Percentiles rank a stretch among this genome's conserved stretches.
Conservation (phyloP, 2,113 vertebrate genomes). For the Paradisaea rubra region DNA sequence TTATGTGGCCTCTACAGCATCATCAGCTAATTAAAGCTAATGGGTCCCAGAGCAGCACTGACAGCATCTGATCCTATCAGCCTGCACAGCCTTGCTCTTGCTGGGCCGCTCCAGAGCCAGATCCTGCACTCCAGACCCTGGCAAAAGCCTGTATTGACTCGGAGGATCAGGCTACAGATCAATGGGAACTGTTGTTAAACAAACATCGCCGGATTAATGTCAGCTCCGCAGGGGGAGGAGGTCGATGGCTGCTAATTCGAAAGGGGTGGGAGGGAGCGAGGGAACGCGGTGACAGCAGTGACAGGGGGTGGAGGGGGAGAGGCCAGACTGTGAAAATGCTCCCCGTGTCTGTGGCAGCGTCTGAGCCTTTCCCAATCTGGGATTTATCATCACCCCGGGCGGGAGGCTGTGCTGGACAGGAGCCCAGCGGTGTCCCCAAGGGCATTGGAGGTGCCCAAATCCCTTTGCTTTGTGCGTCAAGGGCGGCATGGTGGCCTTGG, state of each 20-base stretch:
- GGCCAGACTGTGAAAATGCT: neutral
- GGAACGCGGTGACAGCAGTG: conserved; percentile 5
- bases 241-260: conserved; percentile 41
- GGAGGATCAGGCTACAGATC: conserved; percentile 35
- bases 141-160: neutral
- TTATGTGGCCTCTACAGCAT: conserved; percentile 50
- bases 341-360: neutral
- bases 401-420: neutral
- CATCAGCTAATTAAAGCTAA: conserved; percentile 45
- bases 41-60: conserved; percentile 44
- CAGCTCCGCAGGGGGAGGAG: conserved; percentile 30
- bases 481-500: neutral
- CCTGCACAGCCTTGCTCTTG: neutral
- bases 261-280: neutral
- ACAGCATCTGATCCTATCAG: neutral
- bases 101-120: neutral
- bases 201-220: neutral
- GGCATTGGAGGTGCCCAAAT: neutral
- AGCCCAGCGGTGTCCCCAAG: neutral
- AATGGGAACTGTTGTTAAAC: conserved; percentile 20
- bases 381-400: neutral
- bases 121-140: conserved; percentile 18
- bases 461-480: neutral
- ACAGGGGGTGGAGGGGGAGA: neutral
- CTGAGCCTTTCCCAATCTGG: accelerated